phyloP scores from a whole-genome alignment of 2,888 invertebrate species.

The Xylota sylvarum region DNA sequence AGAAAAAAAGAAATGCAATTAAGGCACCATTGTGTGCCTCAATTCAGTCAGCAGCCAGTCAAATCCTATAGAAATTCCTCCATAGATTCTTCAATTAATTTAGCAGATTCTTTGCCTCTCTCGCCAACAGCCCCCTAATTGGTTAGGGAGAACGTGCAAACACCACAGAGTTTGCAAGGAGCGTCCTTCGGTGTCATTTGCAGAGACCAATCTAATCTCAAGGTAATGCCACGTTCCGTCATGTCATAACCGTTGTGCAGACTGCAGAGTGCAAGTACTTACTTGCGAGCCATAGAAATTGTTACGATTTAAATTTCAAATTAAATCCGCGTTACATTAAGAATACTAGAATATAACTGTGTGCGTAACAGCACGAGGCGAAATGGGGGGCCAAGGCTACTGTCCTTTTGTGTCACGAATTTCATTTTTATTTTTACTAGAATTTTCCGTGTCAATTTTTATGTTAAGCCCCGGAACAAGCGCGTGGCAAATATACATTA shows the following conservation, averaged over 20 bases:
- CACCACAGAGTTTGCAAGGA: background rate
- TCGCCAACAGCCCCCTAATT: background rate
- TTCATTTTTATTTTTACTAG: too few relatives aligned
- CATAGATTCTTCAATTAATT: slow-evolving; percentile 44
- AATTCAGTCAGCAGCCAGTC: slow-evolving; percentile 12
- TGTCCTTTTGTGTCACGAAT: background rate
- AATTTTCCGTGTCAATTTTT: background rate
- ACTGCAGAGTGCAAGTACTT: too few relatives aligned
- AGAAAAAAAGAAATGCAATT: slow-evolving; percentile 31
- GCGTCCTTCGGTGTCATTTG: too few relatives aligned
- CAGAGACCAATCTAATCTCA: background rate
- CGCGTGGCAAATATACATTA: background rate
- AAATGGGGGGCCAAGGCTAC: too few relatives aligned
- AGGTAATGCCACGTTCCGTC: too few relatives aligned
- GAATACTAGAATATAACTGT: too few relatives aligned
- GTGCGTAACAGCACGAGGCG: background rate
- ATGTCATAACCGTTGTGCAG: too few relatives aligned
- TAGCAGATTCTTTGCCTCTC: background rate
- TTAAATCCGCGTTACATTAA: background rate
- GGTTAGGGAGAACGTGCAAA: slow-evolving; percentile 17
- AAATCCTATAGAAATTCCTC: slow-evolving; percentile 42
- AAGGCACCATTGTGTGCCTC: slow-evolving; percentile 31
- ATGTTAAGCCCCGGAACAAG: background rate
- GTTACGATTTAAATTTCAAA: too few relatives aligned
- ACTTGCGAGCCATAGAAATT: too few relatives aligned